Percentiles rank a stretch among this genome's conserved stretches.
Conservation (phyloP, 2,888 invertebrate species). For the Cepaea hortensis region DNA sequence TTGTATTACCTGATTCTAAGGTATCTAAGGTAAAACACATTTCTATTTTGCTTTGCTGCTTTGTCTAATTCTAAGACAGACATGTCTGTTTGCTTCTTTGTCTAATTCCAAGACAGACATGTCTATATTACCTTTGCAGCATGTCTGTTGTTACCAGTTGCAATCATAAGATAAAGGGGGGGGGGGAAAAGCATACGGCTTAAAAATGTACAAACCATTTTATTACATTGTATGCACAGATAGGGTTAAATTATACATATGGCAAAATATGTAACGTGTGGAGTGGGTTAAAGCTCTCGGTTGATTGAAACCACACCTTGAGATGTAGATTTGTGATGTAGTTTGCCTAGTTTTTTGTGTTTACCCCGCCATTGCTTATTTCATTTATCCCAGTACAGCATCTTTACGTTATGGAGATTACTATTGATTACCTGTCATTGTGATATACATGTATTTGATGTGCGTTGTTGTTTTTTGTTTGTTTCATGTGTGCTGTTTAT, state of each 20-base stretch:
- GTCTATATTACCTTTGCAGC: too few species aligned
- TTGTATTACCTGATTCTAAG: too few species aligned
- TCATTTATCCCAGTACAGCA: not conserved
- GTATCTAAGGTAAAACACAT: too few species aligned
- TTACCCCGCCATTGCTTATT: not conserved
- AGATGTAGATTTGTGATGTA: not conserved
- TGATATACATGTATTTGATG: constrained; percentile 41
- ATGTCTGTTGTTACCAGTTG: too few species aligned
- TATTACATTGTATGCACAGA: too few species aligned
- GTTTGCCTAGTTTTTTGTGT: not conserved
- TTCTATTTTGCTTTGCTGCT: too few species aligned
- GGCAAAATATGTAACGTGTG: not conserved
- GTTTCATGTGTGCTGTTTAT: constrained; percentile 22
- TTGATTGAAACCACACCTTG: not conserved
- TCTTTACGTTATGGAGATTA: not conserved
- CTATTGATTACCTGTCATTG: constrained; percentile 19
- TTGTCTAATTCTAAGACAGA: too few species aligned
- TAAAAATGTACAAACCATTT: too few species aligned
- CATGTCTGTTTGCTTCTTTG: too few species aligned
- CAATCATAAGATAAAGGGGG: too few species aligned
- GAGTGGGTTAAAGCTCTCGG: not conserved
- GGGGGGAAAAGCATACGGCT: too few species aligned
- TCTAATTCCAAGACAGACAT: too few species aligned
- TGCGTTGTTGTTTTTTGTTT: constrained; percentile 11
- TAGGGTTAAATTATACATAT: not conserved